These are phyloP conservation scores for Pyrgilauda ruficollis DNA, from an alignment of 2,113 vertebrate genomes.

Conservation along the genomic window DNA sequence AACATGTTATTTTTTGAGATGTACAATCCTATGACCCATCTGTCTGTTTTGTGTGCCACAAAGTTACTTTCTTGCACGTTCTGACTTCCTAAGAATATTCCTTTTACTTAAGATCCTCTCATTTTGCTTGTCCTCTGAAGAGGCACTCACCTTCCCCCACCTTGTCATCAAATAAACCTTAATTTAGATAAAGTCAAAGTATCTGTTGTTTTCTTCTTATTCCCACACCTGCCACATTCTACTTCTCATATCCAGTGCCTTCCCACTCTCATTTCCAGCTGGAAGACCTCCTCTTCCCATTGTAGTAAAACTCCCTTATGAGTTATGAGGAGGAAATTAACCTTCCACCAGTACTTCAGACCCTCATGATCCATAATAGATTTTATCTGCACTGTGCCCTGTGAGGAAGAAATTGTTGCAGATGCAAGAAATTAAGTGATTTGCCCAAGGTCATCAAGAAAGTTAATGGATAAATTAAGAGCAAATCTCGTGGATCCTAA, in stretches of 20 bases:
- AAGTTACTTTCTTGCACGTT: neutral
- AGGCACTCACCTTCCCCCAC: neutral
- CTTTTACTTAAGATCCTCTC: neutral
- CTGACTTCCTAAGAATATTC: neutral
- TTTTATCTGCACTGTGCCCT: neutral
- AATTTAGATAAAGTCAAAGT: neutral
- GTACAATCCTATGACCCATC: neutral
- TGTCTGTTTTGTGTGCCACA: neutral
- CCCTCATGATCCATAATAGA: neutral
- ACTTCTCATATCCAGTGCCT: neutral
- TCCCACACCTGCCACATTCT: neutral
- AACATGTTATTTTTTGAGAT: neutral
- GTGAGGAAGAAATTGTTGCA: neutral
- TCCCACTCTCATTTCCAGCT: neutral
- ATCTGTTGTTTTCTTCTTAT: neutral
- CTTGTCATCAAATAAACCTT: neutral
- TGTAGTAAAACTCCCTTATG: neutral
- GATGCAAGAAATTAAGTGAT: neutral
- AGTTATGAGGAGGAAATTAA: neutral
- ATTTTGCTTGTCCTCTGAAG: neutral
- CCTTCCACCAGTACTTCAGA: neutral
- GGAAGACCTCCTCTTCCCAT: neutral
- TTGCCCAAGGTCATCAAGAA: constrained; percentile 10
- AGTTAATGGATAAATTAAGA: neutral
- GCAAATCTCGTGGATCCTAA: neutral